A percentile compares a stretch with the other conserved stretches of the same genome.
Evolutionary conservation across 1,140 invertebrate species (phyloP).

Genomic region (Caenorhabditis inopinata): DNA sequence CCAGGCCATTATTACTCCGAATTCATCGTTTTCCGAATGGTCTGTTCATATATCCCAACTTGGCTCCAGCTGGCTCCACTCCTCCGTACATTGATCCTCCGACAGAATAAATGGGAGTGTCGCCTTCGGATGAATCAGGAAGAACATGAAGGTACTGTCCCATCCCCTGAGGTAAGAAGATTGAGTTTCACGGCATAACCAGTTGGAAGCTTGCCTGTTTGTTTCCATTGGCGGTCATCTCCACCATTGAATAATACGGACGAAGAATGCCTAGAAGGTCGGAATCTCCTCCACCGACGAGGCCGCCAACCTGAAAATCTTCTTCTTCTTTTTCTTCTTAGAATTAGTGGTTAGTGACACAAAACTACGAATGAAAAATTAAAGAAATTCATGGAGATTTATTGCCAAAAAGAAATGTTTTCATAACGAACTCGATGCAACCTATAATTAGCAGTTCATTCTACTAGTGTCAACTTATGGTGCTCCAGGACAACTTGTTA

Average conservation of each 20-base stretch:
- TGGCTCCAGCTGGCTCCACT: conserved; percentile 52
- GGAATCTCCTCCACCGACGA: conserved; percentile 51
- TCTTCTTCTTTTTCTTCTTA: no score
- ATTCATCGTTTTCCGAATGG: conserved; percentile 45
- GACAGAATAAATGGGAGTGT: conserved; percentile 51
- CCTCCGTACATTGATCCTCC: conserved; percentile 52
- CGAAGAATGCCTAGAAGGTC: conserved; percentile 47
- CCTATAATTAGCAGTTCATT: neutral
- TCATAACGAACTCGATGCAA: neutral
- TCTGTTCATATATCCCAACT: conserved; percentile 51
- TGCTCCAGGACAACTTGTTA: neutral
- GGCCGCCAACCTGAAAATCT: conserved; percentile 39
- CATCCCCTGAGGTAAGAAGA: conserved; percentile 38
- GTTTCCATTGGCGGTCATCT: conserved; percentile 54
- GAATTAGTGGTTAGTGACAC: no score
- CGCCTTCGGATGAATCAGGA: conserved; percentile 51
- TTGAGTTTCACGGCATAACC: neutral
- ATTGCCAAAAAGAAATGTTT: neutral
- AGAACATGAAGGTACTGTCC: conserved; percentile 54
- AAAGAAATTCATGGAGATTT: neutral
- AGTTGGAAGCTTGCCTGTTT: conserved; percentile 28
- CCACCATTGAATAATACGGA: conserved; percentile 53
- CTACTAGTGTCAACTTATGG: neutral
- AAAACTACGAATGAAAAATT: no score
- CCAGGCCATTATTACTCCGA: neutral